phyloP scores from a whole-genome alignment of 1,140 invertebrate species.

The Helicoverpa zea region DNA sequence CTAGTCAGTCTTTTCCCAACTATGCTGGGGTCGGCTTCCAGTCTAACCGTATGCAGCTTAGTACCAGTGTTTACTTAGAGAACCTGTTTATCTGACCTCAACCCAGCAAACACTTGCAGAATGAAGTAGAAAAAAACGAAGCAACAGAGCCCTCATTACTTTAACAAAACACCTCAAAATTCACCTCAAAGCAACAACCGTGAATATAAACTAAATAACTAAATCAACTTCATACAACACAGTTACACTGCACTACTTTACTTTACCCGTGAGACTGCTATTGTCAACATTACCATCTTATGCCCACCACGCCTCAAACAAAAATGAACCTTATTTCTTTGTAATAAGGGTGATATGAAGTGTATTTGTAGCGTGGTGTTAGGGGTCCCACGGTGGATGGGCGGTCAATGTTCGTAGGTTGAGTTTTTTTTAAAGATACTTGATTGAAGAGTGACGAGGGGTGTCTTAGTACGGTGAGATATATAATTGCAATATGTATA shows the following conservation, averaged over 20 bases:
- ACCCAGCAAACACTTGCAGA: too few relatives aligned
- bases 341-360: slow-evolving; percentile 39
- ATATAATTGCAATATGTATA: neutral
- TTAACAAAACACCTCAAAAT: neutral
- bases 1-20: too few relatives aligned
- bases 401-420: slow-evolving; percentile 68
- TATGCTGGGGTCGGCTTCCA: too few relatives aligned
- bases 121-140: too few relatives aligned
- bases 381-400: slow-evolving; percentile 58
- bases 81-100: too few relatives aligned
- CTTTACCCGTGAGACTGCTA: slow-evolving; percentile 76
- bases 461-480: neutral
- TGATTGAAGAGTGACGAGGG: slow-evolving; percentile 4
- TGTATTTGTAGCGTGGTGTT: slow-evolving; percentile 27
- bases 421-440: slow-evolving; percentile 1
- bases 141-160: too few relatives aligned
- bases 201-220: slow-evolving; percentile 10
- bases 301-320: neutral
- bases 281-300: slow-evolving; percentile 64
- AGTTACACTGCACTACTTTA: slow-evolving; percentile 79
- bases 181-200: neutral
- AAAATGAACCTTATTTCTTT: slow-evolving; percentile 51
- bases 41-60: too few relatives aligned
- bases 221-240: slow-evolving; percentile 65
- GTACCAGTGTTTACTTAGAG: too few relatives aligned